These are phyloP conservation scores for Agrochola lychnidis DNA, from an alignment of 2,888 invertebrate species.

Conservation along the genomic window DNA sequence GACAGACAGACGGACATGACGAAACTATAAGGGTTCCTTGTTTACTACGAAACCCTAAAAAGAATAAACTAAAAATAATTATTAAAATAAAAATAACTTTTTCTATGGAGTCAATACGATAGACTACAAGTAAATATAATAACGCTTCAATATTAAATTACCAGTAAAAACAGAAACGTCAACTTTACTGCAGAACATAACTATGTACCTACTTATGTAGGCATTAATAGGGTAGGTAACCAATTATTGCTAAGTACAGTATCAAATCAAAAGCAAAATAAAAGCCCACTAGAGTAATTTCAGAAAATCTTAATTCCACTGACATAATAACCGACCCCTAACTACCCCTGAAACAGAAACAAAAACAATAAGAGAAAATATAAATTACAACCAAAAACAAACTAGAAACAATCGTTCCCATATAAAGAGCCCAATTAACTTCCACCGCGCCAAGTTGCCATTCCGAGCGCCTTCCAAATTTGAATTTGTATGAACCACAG, in stretches of 20 bases:
- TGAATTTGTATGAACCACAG: slow-evolving; percentile 61
- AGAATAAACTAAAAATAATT: neutral
- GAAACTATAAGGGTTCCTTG: too few species aligned
- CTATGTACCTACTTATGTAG: too few species aligned
- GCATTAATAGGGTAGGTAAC: too few species aligned
- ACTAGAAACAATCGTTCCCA: slow-evolving; percentile 59
- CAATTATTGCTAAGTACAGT: neutral
- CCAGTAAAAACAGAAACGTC: neutral
- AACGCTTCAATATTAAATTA: neutral
- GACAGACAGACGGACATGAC: too few species aligned
- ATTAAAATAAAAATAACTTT: accelerated
- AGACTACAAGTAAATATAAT: neutral
- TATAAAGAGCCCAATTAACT: slow-evolving; percentile 68
- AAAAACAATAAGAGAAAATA: slow-evolving; percentile 45
- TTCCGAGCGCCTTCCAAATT: slow-evolving; percentile 66
- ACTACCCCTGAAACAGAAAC: slow-evolving; percentile 18
- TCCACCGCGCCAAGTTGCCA: slow-evolving; percentile 58
- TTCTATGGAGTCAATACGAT: neutral
- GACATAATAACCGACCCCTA: neutral
- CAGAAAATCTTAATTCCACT: neutral
- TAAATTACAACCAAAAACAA: slow-evolving; percentile 59
- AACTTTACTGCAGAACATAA: neutral
- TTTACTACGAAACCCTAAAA: too few species aligned
- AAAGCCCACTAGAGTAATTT: neutral
- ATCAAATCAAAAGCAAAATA: slow-evolving; percentile 2